Base-by-base conservation (phyloP, 2,797 vertebrate genomes). In the Pygocentrus nattereri region DNA sequence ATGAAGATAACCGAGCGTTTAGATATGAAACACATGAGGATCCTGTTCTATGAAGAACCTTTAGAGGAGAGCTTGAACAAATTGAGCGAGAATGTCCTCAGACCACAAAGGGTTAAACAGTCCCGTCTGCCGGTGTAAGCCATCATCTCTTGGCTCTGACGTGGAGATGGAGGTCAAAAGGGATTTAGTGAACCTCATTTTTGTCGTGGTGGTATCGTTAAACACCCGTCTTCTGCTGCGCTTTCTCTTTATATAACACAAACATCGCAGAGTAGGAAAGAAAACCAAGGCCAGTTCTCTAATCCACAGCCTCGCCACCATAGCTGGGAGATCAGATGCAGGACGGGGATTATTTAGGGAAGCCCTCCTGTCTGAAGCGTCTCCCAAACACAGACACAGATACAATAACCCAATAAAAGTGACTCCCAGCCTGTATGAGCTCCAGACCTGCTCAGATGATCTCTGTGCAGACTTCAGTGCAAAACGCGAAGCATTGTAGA, bases 221-320 rank as follows among this genome's bases (percentile, higher is more conserved):
- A 65, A 65, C 18, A 38, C 31, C 34, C 0, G 21, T 67, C 34
- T n/a, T 67, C 10, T 38, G 34, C 11, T 34, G 62, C 31, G 27
- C 27, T 3, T 15, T 31, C 27, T 62, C 61, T 62, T 18, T 23
- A 27, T n/a, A 8, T n/a, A 67, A 41, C 34, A 10, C 64, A 44
- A 41, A 41, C 67, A 67, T 67, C 64, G n/a, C 3, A n/a, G 19
- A 44, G 38, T 12, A 41, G 18, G 64, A n/a, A 11, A 41, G 38
- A 38, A 23, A 12, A 44, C 41, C 38, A 25, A 3, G 38, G 21
- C 13, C 41, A 23, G 13, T 44, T 23, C 3, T 41, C 12, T 68
- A 68, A 44, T 68, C 65, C 47, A 38, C 41, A 41, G n/a, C 38
- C 64, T 12, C 64, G 21, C 64, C n/a, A 41, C 41, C 64, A 67